Base-by-base conservation (phyloP, 2,113 vertebrate genomes). In the Aptenodytes forsteri region DNA sequence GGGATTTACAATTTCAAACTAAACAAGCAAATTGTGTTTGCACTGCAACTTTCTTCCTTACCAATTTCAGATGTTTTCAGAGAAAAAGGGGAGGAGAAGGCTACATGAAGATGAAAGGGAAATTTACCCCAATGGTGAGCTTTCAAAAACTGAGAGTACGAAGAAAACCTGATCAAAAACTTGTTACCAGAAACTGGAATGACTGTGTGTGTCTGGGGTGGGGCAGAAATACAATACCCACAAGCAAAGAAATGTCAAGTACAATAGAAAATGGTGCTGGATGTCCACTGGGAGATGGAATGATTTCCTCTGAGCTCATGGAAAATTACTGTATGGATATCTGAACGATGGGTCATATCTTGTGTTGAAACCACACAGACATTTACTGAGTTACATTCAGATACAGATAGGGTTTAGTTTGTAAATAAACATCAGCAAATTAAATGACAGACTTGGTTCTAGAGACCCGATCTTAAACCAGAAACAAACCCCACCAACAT, bases 101-200 rank as follows among this genome's bases (percentile, higher is more conserved):
- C 56, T 54, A 91, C 40, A 13, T 27, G 73, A 89, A 92, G 65
- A 96, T 89, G 86, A 97, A 95, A 95, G 72, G 44, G n/a, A 92
- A 86, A 87, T 87, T 84, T 89, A 87, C 52, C 61, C 69, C 65
- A 95, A 64, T 69, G 30, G 80, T 76, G 47, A 93, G 76, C 36
- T 93, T 92, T 93, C 71, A 62, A 73, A 95, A 77, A 42, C 78
- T 32, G 72, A 87, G 38, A 93, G 36, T 65, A 97, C 80, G 91
- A 91, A 92, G 83, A 69, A 89, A 93, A 93, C 56, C 65, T 72
- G 69, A 95, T 93, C 83, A 92, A 92, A 97, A 96, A 46, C 69
- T 78, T 89, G 52, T 87, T 92, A 93, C 64, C 77, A 95, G 86
- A 93, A 92, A 65, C 32, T 38, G 47, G 21, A 93, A 91, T 76